These are phyloP conservation scores for Amyelois transitella DNA, from an alignment of 1,140 invertebrate genomes.

Conservation along the genomic window DNA sequence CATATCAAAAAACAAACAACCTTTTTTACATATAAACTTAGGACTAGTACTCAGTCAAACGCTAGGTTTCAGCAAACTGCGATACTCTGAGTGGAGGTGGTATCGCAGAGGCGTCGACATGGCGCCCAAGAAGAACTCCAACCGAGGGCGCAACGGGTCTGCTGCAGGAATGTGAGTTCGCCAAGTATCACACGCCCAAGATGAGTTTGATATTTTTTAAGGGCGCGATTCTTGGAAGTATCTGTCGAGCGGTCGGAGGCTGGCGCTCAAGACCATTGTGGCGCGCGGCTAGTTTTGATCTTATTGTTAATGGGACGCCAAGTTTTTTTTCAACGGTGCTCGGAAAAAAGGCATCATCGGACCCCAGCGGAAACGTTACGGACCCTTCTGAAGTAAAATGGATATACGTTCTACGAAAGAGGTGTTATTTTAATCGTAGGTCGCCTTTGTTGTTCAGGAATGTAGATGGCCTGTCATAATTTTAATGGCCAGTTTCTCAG, in stretches of 20 bases:
- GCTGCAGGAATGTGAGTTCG: slow-evolving; percentile 47
- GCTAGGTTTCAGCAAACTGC: not conserved
- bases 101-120: not conserved
- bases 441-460: slow-evolving; percentile 68
- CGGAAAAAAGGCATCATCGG: slow-evolving; percentile 69
- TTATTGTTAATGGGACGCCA: slow-evolving; percentile 73
- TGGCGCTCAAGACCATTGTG: slow-evolving; percentile 69
- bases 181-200: slow-evolving; percentile 57
- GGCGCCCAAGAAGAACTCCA: not conserved
- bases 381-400: slow-evolving; percentile 67
- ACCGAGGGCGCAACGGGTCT: slow-evolving; percentile 4
- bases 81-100: not conserved
- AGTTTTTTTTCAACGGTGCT: slow-evolving; percentile 64
- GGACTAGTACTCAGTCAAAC: not conserved
- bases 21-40: not conserved
- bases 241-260: slow-evolving; percentile 53
- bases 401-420: slow-evolving; percentile 67
- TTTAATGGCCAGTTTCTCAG: slow-evolving; percentile 65
- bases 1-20: no score
- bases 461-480: slow-evolving; percentile 70
- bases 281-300: slow-evolving; percentile 71
- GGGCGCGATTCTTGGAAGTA: slow-evolving; percentile 65
- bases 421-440: slow-evolving; percentile 71
- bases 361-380: slow-evolving; percentile 70
- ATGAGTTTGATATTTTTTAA: slow-evolving; percentile 68